phyloP scores from a whole-genome alignment of 2,797 vertebrate species.

The Acipenser transmontanus region DNA sequence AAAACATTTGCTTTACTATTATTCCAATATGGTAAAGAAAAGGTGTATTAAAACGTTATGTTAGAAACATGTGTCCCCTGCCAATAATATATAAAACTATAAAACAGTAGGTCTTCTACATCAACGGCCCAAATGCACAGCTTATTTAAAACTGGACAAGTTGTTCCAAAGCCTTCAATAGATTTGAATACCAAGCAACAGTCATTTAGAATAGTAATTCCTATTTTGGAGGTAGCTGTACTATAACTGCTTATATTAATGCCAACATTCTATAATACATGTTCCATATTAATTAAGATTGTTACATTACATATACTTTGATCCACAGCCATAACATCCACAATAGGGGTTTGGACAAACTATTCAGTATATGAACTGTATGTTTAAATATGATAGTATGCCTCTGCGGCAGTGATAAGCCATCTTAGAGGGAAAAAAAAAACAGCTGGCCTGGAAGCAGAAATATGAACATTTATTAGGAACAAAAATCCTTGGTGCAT shows the following conservation, averaged over 20 bases:
- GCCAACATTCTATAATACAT: conserved; percentile 24
- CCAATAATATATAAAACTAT: too few relatives aligned
- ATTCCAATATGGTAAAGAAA: too few relatives aligned
- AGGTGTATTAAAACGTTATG: too few relatives aligned
- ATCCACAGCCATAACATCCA: neutral
- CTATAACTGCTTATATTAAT: conserved; percentile 33
- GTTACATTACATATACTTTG: conserved; percentile 18
- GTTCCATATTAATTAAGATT: conserved; percentile 26
- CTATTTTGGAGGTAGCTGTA: conserved; percentile 35
- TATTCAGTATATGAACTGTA: neutral
- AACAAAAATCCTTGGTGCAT: neutral
- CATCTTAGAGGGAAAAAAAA: neutral
- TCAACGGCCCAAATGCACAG: too few relatives aligned
- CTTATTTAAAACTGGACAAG: too few relatives aligned
- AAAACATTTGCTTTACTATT: too few relatives aligned
- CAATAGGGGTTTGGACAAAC: neutral
- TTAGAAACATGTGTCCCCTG: too few relatives aligned
- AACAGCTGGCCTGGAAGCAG: neutral
- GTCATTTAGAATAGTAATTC: conserved; percentile 49
- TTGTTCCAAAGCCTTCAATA: too few relatives aligned
- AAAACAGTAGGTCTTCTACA: too few relatives aligned
- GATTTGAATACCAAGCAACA: neutral
- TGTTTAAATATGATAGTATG: neutral
- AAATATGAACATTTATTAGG: neutral
- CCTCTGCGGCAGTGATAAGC: too few relatives aligned